A percentile compares a stretch with the other conserved stretches of the same genome.
These are phyloP conservation scores for Drosophila repletoides DNA, from an alignment of 1,140 invertebrate genomes.

Conservation along the genomic window DNA sequence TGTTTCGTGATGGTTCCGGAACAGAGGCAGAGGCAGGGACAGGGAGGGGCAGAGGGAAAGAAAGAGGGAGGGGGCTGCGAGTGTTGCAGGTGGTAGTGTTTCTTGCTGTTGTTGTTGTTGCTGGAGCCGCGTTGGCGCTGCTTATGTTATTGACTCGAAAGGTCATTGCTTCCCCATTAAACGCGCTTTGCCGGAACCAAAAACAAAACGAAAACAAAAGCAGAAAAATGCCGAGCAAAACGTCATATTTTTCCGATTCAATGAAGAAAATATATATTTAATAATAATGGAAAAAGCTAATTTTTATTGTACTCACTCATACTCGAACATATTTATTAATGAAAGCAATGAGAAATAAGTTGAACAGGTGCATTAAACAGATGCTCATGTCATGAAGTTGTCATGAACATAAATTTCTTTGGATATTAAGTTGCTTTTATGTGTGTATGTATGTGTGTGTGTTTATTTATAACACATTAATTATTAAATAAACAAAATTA, in stretches of 20 bases:
- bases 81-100: constrained; percentile 2
- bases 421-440: too few species aligned
- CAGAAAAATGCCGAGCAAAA: constrained; percentile 10
- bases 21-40: constrained; percentile 1
- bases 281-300: constrained; percentile 21
- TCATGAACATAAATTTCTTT: too few species aligned
- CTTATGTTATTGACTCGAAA: constrained; percentile 64
- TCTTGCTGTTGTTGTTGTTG: constrained; percentile 25
- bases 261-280: constrained; percentile 16
- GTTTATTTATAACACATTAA: too few species aligned
- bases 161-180: constrained; percentile 79
- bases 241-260: constrained; percentile 32
- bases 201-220: constrained; percentile 45
- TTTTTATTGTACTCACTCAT: constrained; percentile 19
- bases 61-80: background rate
- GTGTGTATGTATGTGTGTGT: too few species aligned
- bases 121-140: background rate
- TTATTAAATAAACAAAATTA: too few species aligned
- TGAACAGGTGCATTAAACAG: too few species aligned
- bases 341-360: too few species aligned
- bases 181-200: constrained; percentile 69
- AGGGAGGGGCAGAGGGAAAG: constrained; percentile 1
- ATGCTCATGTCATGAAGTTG: too few species aligned
- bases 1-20: constrained; percentile 14
- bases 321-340: too few species aligned